Base-by-base conservation (phyloP, 2,888 invertebrate genomes). In the Podotricha telesiphe region DNA sequence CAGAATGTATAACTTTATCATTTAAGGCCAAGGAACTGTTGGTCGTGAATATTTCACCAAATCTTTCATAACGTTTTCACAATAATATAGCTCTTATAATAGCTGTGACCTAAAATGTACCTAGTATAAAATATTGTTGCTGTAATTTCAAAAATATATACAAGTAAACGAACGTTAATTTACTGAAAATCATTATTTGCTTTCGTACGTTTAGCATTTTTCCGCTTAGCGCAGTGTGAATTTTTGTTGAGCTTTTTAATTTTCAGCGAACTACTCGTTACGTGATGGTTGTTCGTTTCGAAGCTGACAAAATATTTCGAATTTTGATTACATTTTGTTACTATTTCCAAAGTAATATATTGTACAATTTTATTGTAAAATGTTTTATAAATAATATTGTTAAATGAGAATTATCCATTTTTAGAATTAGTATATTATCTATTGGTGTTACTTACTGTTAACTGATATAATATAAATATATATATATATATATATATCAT, bases 241-340 rank as follows among this genome's bases (percentile, higher is more conserved):
- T 40, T 67, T 59, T 51, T 67, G 50, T 22, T 42, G 50, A 40
- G 28, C 42, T 37, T 59, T 67, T 67, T 67, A 50, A 40, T 51
- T 67, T 51, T 51, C 17, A 67, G 50, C 37, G 42, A 48, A 47
- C 37, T 20, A 65, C 65, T 58, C 65, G 65, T 56, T 48, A 65
- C 40, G 48, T 37, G 37, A 48, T 56, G 56, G 56, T 17, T 8
- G 17, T 22, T 34, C 48, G 17, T 37, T 58, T 20, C 22, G 22
- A 59, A 48, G 58, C 65, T 65, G 56, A 58, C 65, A 59, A 59
- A 42, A 59, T 59, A 59, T 59, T 59, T 59, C 20, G 22, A 58
- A 22, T 42, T 58, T 58, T 42, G 42, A 42, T 59, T 42, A 45
- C 59, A 59, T 55, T 53, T 55, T 34, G 53, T 55, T 55, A 55